Conservation (phyloP, 1,140 invertebrate species). For the Lepidurus packardi region DNA sequence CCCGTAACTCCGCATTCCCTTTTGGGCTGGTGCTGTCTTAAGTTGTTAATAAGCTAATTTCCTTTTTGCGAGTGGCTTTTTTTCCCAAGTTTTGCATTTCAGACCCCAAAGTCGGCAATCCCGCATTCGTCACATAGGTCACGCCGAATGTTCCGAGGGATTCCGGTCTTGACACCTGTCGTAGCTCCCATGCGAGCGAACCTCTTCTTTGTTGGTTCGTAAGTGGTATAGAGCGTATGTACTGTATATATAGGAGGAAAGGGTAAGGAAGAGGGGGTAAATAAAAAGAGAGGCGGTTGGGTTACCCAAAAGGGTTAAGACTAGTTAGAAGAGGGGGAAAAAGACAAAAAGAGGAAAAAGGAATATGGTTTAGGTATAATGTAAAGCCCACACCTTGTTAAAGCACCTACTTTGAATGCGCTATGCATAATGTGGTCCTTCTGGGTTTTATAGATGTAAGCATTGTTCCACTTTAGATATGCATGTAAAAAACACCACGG, state of each 20-base stretch:
- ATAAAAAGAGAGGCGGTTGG: too few relatives aligned
- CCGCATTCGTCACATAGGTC: background rate
- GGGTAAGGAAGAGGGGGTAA: background rate
- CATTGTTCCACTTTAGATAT: slow-evolving; percentile 10
- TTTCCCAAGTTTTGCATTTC: background rate
- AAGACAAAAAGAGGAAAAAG: background rate
- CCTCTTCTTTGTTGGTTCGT: too few relatives aligned
- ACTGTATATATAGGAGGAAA: background rate
- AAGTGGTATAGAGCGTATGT: too few relatives aligned
- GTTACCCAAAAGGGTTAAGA: background rate
- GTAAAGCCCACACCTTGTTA: slow-evolving; percentile 7
- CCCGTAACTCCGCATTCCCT: slow-evolving; percentile 9
- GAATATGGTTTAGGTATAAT: background rate
- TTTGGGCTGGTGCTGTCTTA: background rate
- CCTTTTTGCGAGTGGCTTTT: background rate
- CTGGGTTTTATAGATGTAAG: slow-evolving; percentile 10
- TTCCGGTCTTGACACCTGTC: slow-evolving; percentile 20
- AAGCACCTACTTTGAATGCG: slow-evolving; percentile 21
- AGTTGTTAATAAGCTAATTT: slow-evolving; percentile 15
- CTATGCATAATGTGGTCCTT: slow-evolving; percentile 1
- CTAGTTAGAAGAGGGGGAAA: background rate
- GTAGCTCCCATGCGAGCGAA: background rate
- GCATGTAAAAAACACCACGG: slow-evolving; percentile 1
- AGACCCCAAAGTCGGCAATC: background rate
- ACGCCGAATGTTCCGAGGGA: slow-evolving; percentile 12